A percentile compares a stretch with the other conserved stretches of the same genome.
Conservation (phyloP, 2,113 vertebrate species). For the Gobio gobio region DNA sequence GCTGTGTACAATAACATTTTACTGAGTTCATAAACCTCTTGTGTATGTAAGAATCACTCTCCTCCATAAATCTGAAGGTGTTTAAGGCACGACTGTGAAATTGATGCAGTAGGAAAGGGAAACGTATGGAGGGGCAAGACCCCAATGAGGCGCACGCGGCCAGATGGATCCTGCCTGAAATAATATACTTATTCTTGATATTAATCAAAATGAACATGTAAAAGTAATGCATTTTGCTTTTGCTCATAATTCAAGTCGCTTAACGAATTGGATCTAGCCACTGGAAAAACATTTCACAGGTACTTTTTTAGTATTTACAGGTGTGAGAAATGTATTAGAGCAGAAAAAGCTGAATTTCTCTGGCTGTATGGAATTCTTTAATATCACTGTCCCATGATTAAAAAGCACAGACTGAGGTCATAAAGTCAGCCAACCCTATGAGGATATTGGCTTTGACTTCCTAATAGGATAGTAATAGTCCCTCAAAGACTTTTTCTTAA, state of each 20-base stretch:
- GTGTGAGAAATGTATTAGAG: constrained; percentile 18
- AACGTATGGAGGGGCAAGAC: constrained; percentile 53
- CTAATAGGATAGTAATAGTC: constrained; percentile 25
- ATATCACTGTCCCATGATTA: neutral
- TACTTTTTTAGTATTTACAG: neutral
- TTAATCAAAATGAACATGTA: constrained; percentile 13
- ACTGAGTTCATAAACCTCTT: constrained; percentile 75
- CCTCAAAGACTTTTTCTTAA: constrained; percentile 12
- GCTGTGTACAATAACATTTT: constrained; percentile 74
- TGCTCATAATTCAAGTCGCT: neutral
- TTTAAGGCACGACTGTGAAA: constrained; percentile 69
- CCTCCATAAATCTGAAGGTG: constrained; percentile 72
- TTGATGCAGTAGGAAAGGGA: constrained; percentile 59
- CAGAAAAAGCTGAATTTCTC: neutral
- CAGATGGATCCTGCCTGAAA: constrained; percentile 37
- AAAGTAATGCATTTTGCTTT: constrained; percentile 6
- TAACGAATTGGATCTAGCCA: neutral
- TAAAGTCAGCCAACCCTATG: constrained; percentile 19
- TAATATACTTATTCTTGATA: constrained; percentile 11
- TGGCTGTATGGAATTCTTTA: constrained; percentile 1
- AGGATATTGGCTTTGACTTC: constrained; percentile 27
- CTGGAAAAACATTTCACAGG: neutral
- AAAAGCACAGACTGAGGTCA: neutral
- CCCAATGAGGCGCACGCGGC: constrained; percentile 30
- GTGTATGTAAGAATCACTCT: constrained; percentile 67